Base-by-base conservation (phyloP, 2,113 vertebrate species). In the Labeo rohita region DNA sequence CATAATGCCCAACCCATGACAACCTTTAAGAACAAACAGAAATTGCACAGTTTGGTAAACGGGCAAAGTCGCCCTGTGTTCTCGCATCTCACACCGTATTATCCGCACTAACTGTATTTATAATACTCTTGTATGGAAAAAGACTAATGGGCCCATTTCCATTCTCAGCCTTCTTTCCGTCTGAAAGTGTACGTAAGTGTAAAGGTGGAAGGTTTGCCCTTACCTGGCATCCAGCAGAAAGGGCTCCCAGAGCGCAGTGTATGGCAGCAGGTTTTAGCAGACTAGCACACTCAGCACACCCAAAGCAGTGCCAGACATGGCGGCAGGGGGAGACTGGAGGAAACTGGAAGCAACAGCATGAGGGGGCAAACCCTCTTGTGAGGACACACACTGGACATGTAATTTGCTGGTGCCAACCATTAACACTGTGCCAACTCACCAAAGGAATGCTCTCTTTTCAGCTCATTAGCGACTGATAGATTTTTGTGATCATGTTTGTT, bases 261-360 rank as follows among this genome's bases (percentile, higher is more conserved):
- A 49, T 47, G 43, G 21, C 11, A 75, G 72, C 72, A 75, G 72
- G 72, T 75, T 75, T 75, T 75, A 75, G 45, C 72, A 74, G 43
- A 74, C 6, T 74, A 47, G 72, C 43, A 23, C 70, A 49, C 43
- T 74, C 72, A 49, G 72, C 72, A 74, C 45, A 75, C 45, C 11
- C 11, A 75, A 75, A 75, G 72, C 45, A 49, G 72, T 23, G 45
- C 72, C 72, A 75, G 72, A 75, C 72, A 75, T 75, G 45, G 72
- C 45, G 45, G 45, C 72, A 75, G 45, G 72, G 70, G 45, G 45
- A 75, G 72, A 49, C 72, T 75, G 72, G 45, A 49, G 45, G 21
- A 74, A 74, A 75, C 72, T 75, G 45, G 72, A 75, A 75, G 45
- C 45, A 75, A 49, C 45, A 75, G 5, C 45, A 75, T 3, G 6